phyloP scores from a whole-genome alignment of 2,113 vertebrate genomes.

The Elgaria multicarinata region DNA sequence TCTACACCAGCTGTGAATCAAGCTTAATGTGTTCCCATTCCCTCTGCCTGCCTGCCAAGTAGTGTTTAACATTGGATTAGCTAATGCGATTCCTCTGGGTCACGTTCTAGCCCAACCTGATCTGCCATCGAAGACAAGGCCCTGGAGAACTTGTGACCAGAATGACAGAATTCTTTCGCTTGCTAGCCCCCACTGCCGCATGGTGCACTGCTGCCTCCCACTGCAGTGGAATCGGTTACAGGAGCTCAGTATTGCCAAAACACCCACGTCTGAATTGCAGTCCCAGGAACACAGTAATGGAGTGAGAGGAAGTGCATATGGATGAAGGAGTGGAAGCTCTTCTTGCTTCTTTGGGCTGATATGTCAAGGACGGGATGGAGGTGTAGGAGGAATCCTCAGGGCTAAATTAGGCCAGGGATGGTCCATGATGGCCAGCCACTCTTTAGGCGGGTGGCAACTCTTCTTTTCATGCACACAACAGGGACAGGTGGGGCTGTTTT shows the following conservation, averaged over 20 bases:
- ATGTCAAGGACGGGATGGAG: neutral
- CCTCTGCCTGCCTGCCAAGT: neutral
- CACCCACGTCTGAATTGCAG: slow-evolving; percentile 36
- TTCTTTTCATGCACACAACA: neutral
- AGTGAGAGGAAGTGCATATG: rapidly evolving
- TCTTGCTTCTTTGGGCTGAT: neutral
- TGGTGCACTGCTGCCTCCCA: neutral
- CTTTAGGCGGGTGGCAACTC: rapidly evolving
- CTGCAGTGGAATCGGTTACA: neutral
- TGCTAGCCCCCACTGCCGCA: neutral
- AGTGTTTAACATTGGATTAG: slow-evolving; percentile 8
- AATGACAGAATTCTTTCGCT: slow-evolving; percentile 12
- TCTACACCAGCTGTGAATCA: slow-evolving; percentile 17
- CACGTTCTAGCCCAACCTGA: neutral
- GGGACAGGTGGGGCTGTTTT: neutral
- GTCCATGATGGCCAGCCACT: rapidly evolving
- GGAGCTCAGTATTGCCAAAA: neutral
- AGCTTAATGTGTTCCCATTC: neutral
- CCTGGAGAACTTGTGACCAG: neutral
- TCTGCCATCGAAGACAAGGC: slow-evolving; percentile 11
- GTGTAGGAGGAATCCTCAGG: neutral
- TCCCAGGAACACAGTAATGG: neutral
- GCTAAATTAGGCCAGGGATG: neutral
- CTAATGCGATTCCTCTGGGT: neutral
- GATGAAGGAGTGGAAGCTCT: neutral